Evolutionary conservation across 2,113 vertebrate genomes (phyloP), one percentile per base, ranked within the genome.

Genomic region (Halichoerus grypus): DNA sequence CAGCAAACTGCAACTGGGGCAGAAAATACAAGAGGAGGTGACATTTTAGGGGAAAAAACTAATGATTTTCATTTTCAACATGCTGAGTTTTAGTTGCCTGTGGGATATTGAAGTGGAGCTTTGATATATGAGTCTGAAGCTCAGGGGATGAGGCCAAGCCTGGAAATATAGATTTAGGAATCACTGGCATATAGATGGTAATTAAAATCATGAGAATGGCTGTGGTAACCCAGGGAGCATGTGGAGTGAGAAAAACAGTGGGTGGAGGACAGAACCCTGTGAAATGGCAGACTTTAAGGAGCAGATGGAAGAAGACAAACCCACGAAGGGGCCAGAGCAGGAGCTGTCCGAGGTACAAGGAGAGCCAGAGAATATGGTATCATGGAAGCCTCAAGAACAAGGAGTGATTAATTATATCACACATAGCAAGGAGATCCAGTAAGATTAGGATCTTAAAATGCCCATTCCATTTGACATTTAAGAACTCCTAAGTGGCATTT

Each of bases 191-290:
- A 87, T 94, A 96, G 89, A 77, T 88, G 81, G n/a, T 92, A 88
- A 97, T 92, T 93, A 95, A 92, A 95, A 95, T 88, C 28, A n/a
- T 33, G 46, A 94, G 94, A 88, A 87, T 81, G 94, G 33, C 42
- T 95, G 57, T 92, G 76, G 63, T 76, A 97, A 55, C 53, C 74
- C 80, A 77, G 84, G 77, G 97, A 98, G 96, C 98, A 93, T 91
- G 96, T 97, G 97, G 94, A 94, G 80, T 91, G 97, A 94, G 97
- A 79, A 82, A 88, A 94, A 31, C 63, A 33, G 97, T 92, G 95
- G 97, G 97, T 49, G 97, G 95, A 95, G 97, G 97, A 96, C 95
- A 88, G 97, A 96, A 82, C 97, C 96, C 91, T 72, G 90, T 55
- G 93, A 97, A 83, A 95, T 79, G 92, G 94, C 97, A 98, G 81